Base-by-base conservation (phyloP, 1,140 invertebrate species). In the Tetramorium parvispinum region DNA sequence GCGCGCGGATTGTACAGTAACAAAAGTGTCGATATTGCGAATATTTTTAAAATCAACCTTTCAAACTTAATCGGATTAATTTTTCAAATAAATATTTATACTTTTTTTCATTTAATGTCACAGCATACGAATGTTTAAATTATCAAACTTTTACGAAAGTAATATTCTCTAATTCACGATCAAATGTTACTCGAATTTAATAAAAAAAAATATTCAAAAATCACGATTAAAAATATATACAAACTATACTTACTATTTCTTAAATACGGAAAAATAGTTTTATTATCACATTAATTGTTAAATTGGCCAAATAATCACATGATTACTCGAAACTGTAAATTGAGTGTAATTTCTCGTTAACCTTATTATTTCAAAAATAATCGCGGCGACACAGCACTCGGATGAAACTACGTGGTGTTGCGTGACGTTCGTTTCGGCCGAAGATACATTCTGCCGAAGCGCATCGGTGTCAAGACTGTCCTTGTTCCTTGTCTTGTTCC, bases 11-110 rank as follows among this genome's bases (percentile, higher is more conserved):
- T 83, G 32, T 49, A 43, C 40, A 40, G 59, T 73, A 83, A 83
- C 68, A 73, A 82, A 73, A 73, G 24, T 83, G 40, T 46, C 79
- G 68, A 83, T 73, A 73, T 37, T 16, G 79, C 24, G 24, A 63
- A 46, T 73, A 83, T 73, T 83, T 83, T 59, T 40, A 51, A 73
- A 46, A 55, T 73, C 53, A 40, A 73, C 24, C 40, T 73, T 73
- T 59, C 68, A 59, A 46, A 59, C 27, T 73, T 73, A 59, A 71
- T 46, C 21, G 6, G 66, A 43, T 57, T 70, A 57, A 21, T 59
- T 46, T 68, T 32, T n/a, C n/a, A 40, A 51, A 79, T 79, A 27
- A 71, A 71, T 32, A 43, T 82, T 70, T 43, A 24, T 55, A 55
- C 8, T 55, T 40, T 55, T 43, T 37, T 46, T 55, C 21, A 4